phyloP scores from a whole-genome alignment of 2,797 vertebrate genomes.

The Pteronotus mesoamericanus region DNA sequence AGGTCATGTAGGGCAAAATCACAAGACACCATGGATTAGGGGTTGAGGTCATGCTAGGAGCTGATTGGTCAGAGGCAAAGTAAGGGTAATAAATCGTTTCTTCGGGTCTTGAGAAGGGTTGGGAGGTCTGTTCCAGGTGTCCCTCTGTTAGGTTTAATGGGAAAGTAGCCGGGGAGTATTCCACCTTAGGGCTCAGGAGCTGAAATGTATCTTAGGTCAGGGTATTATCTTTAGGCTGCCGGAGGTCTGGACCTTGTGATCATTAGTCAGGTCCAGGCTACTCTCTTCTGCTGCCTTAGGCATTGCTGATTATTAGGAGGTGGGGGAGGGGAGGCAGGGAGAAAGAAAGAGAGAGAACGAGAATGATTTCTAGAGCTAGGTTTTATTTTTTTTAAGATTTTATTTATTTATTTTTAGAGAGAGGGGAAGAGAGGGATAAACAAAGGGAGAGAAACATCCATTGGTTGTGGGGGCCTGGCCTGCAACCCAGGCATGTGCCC shows the following conservation, averaged over 20 bases:
- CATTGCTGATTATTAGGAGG: not conserved
- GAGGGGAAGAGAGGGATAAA: no score
- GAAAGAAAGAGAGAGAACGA: not conserved
- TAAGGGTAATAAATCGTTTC: not conserved
- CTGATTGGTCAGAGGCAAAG: not conserved
- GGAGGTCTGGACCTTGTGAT: not conserved
- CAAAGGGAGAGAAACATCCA: no score
- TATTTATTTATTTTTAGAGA: no score
- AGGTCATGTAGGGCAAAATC: not conserved
- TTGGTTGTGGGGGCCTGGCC: no score
- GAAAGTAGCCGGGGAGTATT: not conserved
- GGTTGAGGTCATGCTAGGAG: not conserved
- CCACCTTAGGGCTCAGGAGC: not conserved
- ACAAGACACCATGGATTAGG: not conserved
- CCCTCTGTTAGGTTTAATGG: not conserved
- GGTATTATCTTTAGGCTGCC: not conserved
- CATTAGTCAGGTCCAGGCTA: not conserved
- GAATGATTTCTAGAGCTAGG: not conserved
- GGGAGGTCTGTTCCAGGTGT: not conserved
- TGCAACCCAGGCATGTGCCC: no score
- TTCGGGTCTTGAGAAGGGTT: not conserved
- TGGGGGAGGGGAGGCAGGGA: not conserved
- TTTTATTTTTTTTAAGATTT: not conserved
- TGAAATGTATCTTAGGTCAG: not conserved
- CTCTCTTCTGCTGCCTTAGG: not conserved